A percentile compares a stretch with the other conserved stretches of the same genome.
Evolutionary conservation across 2,888 invertebrate genomes (phyloP).

Genomic region (Tetragonisca angustula): DNA sequence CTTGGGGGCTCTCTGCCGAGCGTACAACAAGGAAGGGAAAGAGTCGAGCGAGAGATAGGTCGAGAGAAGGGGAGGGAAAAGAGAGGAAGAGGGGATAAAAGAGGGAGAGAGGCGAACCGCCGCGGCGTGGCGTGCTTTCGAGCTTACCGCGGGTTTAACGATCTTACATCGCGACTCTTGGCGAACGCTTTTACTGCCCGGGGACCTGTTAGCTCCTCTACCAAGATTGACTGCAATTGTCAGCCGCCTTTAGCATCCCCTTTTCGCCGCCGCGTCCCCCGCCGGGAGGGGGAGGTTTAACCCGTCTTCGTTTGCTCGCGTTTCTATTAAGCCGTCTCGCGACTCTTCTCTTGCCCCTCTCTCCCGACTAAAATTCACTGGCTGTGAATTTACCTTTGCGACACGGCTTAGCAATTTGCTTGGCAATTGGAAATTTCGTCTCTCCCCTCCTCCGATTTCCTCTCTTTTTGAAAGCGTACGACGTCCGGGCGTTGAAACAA

Average conservation of each 20-base stretch:
- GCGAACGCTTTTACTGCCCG: slow-evolving; percentile 45
- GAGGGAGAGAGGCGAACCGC: not conserved
- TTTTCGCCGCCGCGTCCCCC: not conserved
- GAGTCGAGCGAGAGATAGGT: not conserved
- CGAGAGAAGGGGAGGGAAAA: not conserved
- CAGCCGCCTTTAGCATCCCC: slow-evolving; percentile 29
- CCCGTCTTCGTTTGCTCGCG: slow-evolving; percentile 26
- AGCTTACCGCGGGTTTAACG: slow-evolving; percentile 46
- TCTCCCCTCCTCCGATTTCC: not conserved
- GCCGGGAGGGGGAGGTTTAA: slow-evolving; percentile 25
- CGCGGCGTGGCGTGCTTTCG: slow-evolving; percentile 50
- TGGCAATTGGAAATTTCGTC: not conserved
- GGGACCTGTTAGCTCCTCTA: slow-evolving; percentile 46
- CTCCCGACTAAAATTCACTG: slow-evolving; percentile 9
- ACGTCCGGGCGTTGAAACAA: not conserved
- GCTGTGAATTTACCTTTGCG: not conserved
- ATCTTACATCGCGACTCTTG: slow-evolving; percentile 35
- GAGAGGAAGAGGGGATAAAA: not conserved
- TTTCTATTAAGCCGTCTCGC: slow-evolving; percentile 41
- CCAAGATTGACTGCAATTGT: slow-evolving; percentile 53
- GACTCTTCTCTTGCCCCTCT: slow-evolving; percentile 5
- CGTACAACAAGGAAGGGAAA: not conserved
- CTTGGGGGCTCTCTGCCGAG: slow-evolving; percentile 20
- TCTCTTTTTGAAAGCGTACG: too few relatives aligned
- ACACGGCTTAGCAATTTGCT: too few relatives aligned